Conservation (phyloP, 1,140 invertebrate species). For the Protaetia brevitarsis region DNA sequence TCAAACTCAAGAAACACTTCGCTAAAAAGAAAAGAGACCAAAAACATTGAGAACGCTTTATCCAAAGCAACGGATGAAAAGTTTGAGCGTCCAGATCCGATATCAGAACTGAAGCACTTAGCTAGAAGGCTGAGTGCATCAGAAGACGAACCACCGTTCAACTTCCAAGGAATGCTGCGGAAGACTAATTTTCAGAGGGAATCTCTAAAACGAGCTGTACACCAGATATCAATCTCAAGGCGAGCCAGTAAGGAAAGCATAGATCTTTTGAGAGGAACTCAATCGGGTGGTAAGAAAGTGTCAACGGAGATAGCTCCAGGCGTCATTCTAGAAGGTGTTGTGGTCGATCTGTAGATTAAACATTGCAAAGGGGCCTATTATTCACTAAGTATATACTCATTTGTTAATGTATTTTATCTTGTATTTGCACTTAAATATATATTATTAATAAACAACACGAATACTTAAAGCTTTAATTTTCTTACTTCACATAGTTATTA, state of each 20-base stretch:
- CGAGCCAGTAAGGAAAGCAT: background rate
- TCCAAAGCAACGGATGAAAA: constrained; percentile 28
- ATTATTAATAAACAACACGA: too few species aligned
- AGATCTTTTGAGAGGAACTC: background rate
- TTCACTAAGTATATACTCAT: too few species aligned
- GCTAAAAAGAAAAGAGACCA: constrained; percentile 34
- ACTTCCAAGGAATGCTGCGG: constrained; percentile 81
- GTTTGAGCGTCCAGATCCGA: constrained; percentile 46
- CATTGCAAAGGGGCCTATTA: too few species aligned
- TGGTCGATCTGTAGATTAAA: constrained; percentile 41
- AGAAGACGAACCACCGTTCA: constrained; percentile 72
- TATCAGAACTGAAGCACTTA: constrained; percentile 53
- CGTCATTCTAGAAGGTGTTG: constrained; percentile 41
- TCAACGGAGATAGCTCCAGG: constrained; percentile 41
- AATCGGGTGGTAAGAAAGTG: constrained; percentile 2
- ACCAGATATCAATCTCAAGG: background rate
- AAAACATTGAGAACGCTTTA: background rate
- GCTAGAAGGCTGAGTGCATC: constrained; percentile 30
- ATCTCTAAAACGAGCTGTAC: constrained; percentile 57
- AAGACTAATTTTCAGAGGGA: constrained; percentile 70
- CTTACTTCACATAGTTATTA: too few species aligned
- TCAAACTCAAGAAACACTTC: constrained; percentile 35
- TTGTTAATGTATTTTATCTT: too few species aligned
- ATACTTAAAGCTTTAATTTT: too few species aligned
- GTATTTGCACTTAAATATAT: too few species aligned